phyloP scores from a whole-genome alignment of 2,113 vertebrate species.

The Monopterus albus region DNA sequence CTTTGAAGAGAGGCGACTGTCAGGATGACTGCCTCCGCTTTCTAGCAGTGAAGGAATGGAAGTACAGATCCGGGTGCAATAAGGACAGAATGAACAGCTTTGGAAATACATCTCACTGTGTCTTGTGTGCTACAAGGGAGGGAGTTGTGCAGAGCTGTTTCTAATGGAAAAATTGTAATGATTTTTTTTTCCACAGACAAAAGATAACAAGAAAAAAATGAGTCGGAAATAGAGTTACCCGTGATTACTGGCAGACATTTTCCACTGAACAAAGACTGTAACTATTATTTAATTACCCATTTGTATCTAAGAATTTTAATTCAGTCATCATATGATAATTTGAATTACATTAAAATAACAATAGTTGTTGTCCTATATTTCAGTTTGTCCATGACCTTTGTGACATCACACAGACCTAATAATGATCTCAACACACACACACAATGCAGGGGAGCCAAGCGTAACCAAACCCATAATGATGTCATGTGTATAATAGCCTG shows the following conservation, averaged over 20 bases:
- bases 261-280: too few relatives aligned
- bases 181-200: constrained; percentile 31
- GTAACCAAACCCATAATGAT: constrained; percentile 48
- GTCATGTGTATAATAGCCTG: constrained; percentile 32
- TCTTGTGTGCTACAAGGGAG: constrained; percentile 2
- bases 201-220: constrained; percentile 33
- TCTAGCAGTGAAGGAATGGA: constrained; percentile 40
- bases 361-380: not conserved
- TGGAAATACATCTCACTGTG: constrained; percentile 41
- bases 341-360: not conserved
- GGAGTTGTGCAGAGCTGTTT: constrained; percentile 10
- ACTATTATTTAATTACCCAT: too few relatives aligned
- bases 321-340: not conserved
- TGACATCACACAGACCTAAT: constrained; percentile 20
- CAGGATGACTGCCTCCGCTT: constrained; percentile 64
- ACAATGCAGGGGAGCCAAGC: not conserved
- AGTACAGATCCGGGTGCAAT: constrained; percentile 59
- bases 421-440: constrained; percentile 8
- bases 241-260: not conserved
- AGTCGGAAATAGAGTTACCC: not conserved
- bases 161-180: constrained; percentile 10
- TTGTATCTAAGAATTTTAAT: not conserved
- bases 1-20: constrained; percentile 75
- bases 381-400: constrained; percentile 1
- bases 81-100: constrained; percentile 48